phyloP scores from a whole-genome alignment of 2,113 vertebrate genomes.

The Ciconia maguari region DNA sequence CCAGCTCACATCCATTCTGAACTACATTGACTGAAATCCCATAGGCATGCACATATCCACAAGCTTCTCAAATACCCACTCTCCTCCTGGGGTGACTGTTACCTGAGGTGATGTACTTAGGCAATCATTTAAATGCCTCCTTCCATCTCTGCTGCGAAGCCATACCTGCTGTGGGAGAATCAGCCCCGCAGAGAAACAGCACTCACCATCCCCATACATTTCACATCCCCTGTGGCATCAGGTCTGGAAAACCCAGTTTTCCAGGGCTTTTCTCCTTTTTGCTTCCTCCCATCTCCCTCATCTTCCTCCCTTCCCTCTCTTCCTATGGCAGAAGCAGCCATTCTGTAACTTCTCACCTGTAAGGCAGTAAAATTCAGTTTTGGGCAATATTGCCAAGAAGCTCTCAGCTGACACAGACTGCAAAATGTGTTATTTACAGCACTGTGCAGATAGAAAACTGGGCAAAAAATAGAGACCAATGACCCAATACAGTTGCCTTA shows the following conservation, averaged over 20 bases:
- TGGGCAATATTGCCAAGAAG: neutral
- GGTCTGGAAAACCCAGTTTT: neutral
- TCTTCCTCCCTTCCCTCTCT: neutral
- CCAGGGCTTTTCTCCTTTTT: neutral
- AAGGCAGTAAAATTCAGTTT: neutral
- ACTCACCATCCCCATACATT: neutral
- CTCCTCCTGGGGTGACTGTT: neutral
- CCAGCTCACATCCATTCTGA: neutral
- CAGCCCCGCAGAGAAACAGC: neutral
- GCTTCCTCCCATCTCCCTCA: neutral
- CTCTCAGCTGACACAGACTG: neutral
- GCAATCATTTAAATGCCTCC: neutral
- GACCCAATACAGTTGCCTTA: neutral
- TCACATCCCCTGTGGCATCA: neutral
- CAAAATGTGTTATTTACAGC: neutral
- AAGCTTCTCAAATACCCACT: neutral
- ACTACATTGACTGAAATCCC: neutral
- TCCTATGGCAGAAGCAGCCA: neutral
- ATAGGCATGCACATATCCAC: neutral
- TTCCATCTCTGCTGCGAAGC: rapidly evolving
- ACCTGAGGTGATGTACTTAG: neutral
- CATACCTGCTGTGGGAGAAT: neutral
- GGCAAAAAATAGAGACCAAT: neutral
- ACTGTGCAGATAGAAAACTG: neutral
- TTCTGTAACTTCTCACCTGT: neutral